These are phyloP conservation scores for Scaptomyza caliginosa DNA, from an alignment of 2,888 invertebrate genomes.

Conservation along the genomic window DNA sequence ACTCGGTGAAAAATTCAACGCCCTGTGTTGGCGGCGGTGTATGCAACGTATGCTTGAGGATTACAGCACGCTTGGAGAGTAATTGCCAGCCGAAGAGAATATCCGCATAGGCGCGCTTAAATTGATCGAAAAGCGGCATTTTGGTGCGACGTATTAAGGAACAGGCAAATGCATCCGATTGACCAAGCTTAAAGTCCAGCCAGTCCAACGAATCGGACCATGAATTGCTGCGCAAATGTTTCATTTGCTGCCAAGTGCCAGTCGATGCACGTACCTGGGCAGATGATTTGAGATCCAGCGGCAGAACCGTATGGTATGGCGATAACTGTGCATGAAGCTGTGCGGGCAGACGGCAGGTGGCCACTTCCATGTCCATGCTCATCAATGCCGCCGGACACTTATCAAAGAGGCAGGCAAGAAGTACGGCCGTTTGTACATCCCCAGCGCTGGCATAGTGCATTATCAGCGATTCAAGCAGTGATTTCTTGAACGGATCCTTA, in stretches of 20 bases:
- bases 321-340: constrained; percentile 85
- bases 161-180: constrained; percentile 74
- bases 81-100: constrained; percentile 94
- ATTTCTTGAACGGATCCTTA: constrained; percentile 93
- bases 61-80: constrained; percentile 90
- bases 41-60: constrained; percentile 87
- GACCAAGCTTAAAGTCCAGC: constrained; percentile 65
- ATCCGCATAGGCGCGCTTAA: constrained; percentile 94
- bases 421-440: constrained; percentile 97
- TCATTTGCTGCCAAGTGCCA: constrained; percentile 88
- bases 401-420: constrained; percentile 95
- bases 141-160: constrained; percentile 81
- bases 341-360: constrained; percentile 52
- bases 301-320: constrained; percentile 93
- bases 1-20: constrained; percentile 90
- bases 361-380: constrained; percentile 38
- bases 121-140: constrained; percentile 88
- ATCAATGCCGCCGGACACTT: constrained; percentile 85
- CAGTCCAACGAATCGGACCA: constrained; percentile 93
- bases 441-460: constrained; percentile 91
- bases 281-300: constrained; percentile 90
- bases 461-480: constrained; percentile 92
- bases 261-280: constrained; percentile 83
- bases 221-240: constrained; percentile 91
- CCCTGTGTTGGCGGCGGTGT: constrained; percentile 86